Evolutionary conservation across 2,797 vertebrate genomes (phyloP), one percentile per base, ranked within the genome.

Genomic region (Lindbergichthys nudifrons): DNA sequence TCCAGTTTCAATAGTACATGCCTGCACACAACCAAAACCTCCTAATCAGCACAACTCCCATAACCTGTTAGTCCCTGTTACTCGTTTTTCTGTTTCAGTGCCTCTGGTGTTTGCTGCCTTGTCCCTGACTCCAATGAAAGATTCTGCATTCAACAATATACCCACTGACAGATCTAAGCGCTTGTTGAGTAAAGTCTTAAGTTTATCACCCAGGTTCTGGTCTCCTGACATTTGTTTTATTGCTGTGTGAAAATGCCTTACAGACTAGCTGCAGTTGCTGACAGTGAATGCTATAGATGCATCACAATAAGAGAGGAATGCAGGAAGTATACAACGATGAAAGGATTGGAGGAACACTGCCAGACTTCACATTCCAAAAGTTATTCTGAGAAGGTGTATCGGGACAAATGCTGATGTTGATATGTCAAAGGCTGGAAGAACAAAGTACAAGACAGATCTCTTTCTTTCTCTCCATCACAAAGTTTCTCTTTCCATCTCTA

Each of bases 181-280:
- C 58, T 80, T 1, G 26, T 73, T 43, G 52, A 62, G 59, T 73
- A 46, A 75, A 85, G 79, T 74, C 74, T 83, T 54, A 4, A 67
- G 68, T 62, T 83, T 87, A 82, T 85, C 83, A 81, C 74, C 59
- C 53, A 59, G 63, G 81, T 79, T 85, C 75, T 70, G 70, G 65
- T 84, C 78, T 79, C 72, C 69, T 88, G 83, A 86, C 78, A 26
- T 84, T 80, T 83, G 82, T 70, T 60, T 70, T 75, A 87, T 85
- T 79, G 66, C 78, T 58, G 59, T 77, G 75, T 86, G 71, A 86
- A 86, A 84, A 88, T 70, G 60, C 81, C 80, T 82, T 62, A 48
- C 58, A 82, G 73, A 85, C 68, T 80, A 80, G 79, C 77, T 32
- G 62, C 18, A 11, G 71, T 79, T 71, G 70, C 58, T 14, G 65